Conservation (phyloP, 2,797 vertebrate genomes). For the Sebastes iracundus region DNA sequence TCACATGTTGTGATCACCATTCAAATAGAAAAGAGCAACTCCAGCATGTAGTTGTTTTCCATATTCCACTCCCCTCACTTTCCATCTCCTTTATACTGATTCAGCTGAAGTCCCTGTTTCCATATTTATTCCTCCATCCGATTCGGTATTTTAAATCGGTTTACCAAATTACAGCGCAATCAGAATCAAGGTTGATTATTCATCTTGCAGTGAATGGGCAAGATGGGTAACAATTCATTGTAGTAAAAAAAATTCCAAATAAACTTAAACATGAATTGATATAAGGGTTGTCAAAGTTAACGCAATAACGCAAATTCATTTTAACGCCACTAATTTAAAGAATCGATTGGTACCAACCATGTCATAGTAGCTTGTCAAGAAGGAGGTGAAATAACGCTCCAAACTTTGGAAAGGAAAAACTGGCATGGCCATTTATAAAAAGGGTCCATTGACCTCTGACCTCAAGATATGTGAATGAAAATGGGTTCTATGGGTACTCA, state of each 20-base stretch:
- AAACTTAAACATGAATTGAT: background rate
- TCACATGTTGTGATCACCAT: conserved; percentile 1
- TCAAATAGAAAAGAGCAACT: conserved; percentile 18
- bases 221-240: background rate
- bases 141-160: background rate
- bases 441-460: too few relatives aligned
- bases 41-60: background rate
- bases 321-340: too few relatives aligned
- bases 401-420: too few relatives aligned
- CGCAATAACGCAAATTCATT: too few relatives aligned
- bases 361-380: too few relatives aligned
- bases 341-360: too few relatives aligned
- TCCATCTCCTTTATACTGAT: background rate
- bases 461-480: too few relatives aligned
- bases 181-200: background rate
- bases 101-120: background rate
- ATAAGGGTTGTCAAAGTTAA: too few relatives aligned
- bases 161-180: conserved; percentile 21
- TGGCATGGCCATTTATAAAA: too few relatives aligned
- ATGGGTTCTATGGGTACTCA: too few relatives aligned
- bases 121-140: background rate
- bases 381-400: too few relatives aligned
- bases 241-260: background rate
- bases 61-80: background rate
- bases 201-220: conserved; percentile 3